Base-by-base conservation (phyloP, 2,797 vertebrate species). In the Limnodromus scolopaceus region DNA sequence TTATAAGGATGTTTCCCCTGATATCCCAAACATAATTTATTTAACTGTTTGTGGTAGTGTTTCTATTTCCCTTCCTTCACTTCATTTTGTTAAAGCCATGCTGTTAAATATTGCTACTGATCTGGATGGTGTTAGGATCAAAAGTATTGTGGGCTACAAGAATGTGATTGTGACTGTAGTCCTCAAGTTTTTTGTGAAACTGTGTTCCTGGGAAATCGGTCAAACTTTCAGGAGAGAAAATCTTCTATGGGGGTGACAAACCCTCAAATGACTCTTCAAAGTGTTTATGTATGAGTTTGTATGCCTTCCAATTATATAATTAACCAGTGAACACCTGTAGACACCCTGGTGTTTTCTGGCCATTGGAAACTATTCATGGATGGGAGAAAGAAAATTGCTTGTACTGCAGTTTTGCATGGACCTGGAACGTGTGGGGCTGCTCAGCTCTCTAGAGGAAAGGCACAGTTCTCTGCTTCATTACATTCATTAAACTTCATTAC, bases 401-500 rank as follows among this genome's bases (percentile, higher is more conserved):
- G 23, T 45, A 11, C 65, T 74, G 58, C 32, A 65, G 17, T 70
- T 94, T 81, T 96, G 75, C n/a, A 36, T 36, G 60, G 89, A 81
- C 55, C 68, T 81, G 55, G 49, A 88, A 92, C 71, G 27, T 23
- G 28, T 64, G 57, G 87, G 46, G 25, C 80, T 75, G 27, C 74
- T 77, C 43, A 54, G 36, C 32, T 91, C 84, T 83, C 84, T 54
- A 14, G 88, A 94, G 90, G 54, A 90, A 88, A 82, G 55, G 36
- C 48, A 80, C 66, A 84, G 28, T 54, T 93, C 78, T 92, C 43
- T 88, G 84, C 96, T 91, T 97, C 82, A 24, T 96, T 96, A 66
- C 48, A 7, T 90, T 96, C 75, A 79, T 96, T 97, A 86, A 95
- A 82, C 68, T 96, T 94, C 69, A 74, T 93, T 93, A 69, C 55